Base-by-base conservation (phyloP, 2,888 invertebrate genomes). In the Tinea trinotella region DNA sequence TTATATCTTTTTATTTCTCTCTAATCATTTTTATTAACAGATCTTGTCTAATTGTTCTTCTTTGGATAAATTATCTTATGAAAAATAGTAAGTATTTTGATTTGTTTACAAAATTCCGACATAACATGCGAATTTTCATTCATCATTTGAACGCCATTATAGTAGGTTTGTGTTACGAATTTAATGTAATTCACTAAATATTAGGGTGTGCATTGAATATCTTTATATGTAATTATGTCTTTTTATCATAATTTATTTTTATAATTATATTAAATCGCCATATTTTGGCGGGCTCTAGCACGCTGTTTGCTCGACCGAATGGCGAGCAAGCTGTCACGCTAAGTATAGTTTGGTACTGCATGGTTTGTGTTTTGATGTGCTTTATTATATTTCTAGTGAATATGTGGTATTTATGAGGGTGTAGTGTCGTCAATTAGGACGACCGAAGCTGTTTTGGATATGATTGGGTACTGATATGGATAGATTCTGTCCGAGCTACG, bases 401-500 rank as follows among this genome's bases (percentile, higher is more conserved):
- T 40, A 13, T 40, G 40, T 15, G 15, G 40, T 40, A 15, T n/a
- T 40, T 15, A 40, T 40, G 40, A 40, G 40, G 40, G 40, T 13
- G 7, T 13, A 40, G 69, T 61, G 65, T 67, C 66, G 65, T 67
- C 66, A 62, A 80, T 78, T 80, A 78, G 78, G 77, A 77, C 69
- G 64, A 71, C 70, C 61, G 76, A 82, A 68, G 67, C 83, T 83
- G 83, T 67, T 66, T 76, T 71, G 62, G 67, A 68, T 62, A 61
- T 82, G 76, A 74, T 10, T 30, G 30, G n/a, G 13, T n/a, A 12
- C 15, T 46, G 46, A 77, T 77, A 85, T 85, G 84, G 84, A 84
- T 80, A 78, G 74, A 67, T 74, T 76, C 71, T 79, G 74, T 68
- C 77, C 76, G 65, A 81, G 73, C 66, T 82, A 80, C 81, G 78